Evolutionary conservation across 2,888 invertebrate genomes (phyloP).

Genomic region (Diploptera punctata): DNA sequence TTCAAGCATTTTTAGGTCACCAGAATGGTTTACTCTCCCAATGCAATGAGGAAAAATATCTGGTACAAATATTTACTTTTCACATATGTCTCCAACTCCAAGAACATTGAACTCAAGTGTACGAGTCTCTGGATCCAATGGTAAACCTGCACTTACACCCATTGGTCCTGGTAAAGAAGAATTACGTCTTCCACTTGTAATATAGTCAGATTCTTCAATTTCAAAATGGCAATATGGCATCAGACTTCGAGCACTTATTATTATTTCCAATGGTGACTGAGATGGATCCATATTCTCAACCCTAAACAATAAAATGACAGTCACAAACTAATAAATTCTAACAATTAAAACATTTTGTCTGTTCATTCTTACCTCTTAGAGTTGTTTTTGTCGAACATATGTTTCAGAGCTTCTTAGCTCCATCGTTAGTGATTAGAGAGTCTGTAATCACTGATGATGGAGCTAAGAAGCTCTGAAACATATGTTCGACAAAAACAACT

Average conservation of each 20-base stretch:
- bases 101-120: slow-evolving; percentile 71
- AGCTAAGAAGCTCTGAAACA: no score
- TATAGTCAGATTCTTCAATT: slow-evolving; percentile 69
- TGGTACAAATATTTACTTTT: slow-evolving; percentile 60
- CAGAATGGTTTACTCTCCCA: no score
- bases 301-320: slow-evolving; percentile 45
- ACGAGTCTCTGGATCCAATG: slow-evolving; percentile 58
- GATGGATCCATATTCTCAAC: slow-evolving; percentile 62
- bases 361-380: no score
- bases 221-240: slow-evolving; percentile 76
- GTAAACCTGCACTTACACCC: slow-evolving; percentile 52
- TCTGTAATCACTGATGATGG: no score
- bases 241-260: slow-evolving; percentile 64
- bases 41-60: no score
- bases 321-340: no score
- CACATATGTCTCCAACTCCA: slow-evolving; percentile 63
- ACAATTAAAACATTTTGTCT: no score
- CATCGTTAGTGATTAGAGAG: no score
- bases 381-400: no score
- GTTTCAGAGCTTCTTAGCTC: no score
- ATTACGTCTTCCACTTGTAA: slow-evolving; percentile 59
- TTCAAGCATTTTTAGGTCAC: no score
- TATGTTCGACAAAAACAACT: no score
- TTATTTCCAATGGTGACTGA: slow-evolving; percentile 49
- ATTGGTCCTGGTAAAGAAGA: slow-evolving; percentile 48